Evolutionary conservation across 53 echinoderm and acorn worm genomes (phyloP).

Genomic region (Temnopleurus reevesii): DNA sequence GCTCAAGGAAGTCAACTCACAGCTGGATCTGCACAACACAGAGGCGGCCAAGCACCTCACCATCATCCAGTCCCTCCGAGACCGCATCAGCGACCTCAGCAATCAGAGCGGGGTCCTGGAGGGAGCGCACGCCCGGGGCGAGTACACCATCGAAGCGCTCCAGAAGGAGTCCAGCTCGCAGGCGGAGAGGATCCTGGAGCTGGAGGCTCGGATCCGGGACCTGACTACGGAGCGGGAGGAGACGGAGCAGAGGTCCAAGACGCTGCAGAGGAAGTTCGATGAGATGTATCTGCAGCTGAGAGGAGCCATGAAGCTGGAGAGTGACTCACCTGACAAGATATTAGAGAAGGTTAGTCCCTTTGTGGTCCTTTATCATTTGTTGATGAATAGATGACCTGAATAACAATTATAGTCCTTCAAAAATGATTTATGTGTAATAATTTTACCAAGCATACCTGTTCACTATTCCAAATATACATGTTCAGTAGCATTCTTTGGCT

Average conservation of each 20-base stretch:
- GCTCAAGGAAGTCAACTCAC: conserved; percentile 72
- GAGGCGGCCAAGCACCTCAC: conserved; percentile 68
- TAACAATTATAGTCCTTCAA: too few species aligned
- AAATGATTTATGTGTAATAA: too few species aligned
- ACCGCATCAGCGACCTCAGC: conserved; percentile 74
- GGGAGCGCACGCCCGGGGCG: conserved; percentile 70
- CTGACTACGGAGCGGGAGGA: conserved; percentile 81
- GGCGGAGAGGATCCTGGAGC: conserved; percentile 82
- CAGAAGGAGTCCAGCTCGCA: conserved; percentile 81
- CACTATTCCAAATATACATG: too few species aligned
- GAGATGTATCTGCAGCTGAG: conserved; percentile 84
- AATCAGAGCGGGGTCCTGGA: conserved; percentile 58
- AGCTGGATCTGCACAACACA: conserved; percentile 58
- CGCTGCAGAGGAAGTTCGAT: conserved; percentile 76
- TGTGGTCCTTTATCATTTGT: too few species aligned
- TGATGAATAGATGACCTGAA: too few species aligned
- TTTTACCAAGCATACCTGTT: too few species aligned
- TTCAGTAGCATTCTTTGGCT: too few species aligned
- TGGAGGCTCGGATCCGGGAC: conserved; percentile 79
- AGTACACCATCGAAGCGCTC: conserved; percentile 81
- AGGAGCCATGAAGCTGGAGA: conserved; percentile 62
- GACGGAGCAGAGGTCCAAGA: conserved; percentile 68
- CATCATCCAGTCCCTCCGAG: conserved; percentile 74
- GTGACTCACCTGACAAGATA: conserved; percentile 72
- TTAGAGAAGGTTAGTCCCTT: conserved; percentile 77